These are phyloP conservation scores for Periophthalmodon schlosseri DNA, from an alignment of 2,113 vertebrate genomes.

Conservation along the genomic window DNA sequence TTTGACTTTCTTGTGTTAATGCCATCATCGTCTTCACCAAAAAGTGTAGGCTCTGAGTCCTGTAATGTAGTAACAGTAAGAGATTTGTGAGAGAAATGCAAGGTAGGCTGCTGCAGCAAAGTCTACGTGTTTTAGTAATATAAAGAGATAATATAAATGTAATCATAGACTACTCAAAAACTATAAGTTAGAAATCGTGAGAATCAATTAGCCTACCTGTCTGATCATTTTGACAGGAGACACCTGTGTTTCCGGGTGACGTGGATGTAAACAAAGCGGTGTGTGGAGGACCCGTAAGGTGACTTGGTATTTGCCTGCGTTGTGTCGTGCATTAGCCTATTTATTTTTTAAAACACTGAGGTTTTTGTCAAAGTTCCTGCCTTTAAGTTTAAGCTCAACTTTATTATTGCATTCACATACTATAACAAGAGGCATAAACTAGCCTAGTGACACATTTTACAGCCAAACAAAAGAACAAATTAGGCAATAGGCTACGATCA, in stretches of 20 bases:
- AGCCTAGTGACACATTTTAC: neutral
- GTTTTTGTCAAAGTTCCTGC: neutral
- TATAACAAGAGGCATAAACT: neutral
- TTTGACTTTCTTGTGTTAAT: conserved; percentile 70
- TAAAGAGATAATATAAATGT: neutral
- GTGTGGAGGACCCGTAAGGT: conserved; percentile 47
- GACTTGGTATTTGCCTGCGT: conserved; percentile 47
- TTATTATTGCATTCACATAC: neutral
- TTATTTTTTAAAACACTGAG: no score
- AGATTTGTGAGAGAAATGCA: neutral
- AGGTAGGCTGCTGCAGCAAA: neutral
- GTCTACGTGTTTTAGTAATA: neutral
- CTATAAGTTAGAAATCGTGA: neutral
- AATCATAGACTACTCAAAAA: neutral
- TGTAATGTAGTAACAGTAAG: conserved; percentile 23
- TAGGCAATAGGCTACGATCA: neutral
- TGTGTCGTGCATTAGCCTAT: neutral
- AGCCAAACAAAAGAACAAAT: neutral
- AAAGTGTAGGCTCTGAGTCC: conserved; percentile 86
- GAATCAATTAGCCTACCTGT: conserved; percentile 38
- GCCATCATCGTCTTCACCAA: conserved; percentile 86
- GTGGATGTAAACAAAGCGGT: conserved; percentile 61
- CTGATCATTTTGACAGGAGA: conserved; percentile 36
- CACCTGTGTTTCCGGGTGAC: conserved; percentile 56
- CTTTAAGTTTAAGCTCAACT: neutral